phyloP scores from a whole-genome alignment of 2,888 invertebrate genomes.

The Sussaba pulchella region DNA sequence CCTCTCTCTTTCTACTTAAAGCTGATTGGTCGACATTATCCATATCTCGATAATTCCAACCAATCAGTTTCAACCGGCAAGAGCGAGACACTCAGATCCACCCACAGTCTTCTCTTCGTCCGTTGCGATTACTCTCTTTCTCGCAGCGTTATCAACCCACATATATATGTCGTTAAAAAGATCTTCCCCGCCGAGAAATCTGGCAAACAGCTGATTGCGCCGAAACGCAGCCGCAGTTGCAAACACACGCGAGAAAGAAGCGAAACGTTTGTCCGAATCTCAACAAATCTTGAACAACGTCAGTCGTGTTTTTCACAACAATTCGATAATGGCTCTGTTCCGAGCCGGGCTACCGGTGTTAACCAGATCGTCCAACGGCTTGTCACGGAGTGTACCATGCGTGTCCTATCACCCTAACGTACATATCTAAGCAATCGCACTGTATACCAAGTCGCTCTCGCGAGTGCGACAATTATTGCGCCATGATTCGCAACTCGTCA shows the following conservation, averaged over 20 bases:
- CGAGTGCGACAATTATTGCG: conserved; percentile 14
- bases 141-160: no score
- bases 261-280: conserved; percentile 36
- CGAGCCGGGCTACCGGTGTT: conserved; percentile 76
- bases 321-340: conserved; percentile 77
- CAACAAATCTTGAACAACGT: conserved; percentile 21
- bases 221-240: background rate
- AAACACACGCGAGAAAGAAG: conserved; percentile 4
- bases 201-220: no score
- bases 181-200: no score
- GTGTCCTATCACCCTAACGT: conserved; percentile 92
- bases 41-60: no score
- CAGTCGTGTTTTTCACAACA: conserved; percentile 23
- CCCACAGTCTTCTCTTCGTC: no score
- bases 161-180: no score
- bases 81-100: no score
- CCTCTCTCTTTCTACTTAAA: no score
- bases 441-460: conserved; percentile 35
- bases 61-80: no score
- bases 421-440: conserved; percentile 81
- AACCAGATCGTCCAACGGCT: conserved; percentile 72
- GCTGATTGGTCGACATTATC: no score
- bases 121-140: no score
- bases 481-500: conserved; percentile 33
- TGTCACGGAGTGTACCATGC: conserved; percentile 85